Base-by-base conservation (phyloP, 1,140 invertebrate genomes). In the Anadara kagoshimensis region DNA sequence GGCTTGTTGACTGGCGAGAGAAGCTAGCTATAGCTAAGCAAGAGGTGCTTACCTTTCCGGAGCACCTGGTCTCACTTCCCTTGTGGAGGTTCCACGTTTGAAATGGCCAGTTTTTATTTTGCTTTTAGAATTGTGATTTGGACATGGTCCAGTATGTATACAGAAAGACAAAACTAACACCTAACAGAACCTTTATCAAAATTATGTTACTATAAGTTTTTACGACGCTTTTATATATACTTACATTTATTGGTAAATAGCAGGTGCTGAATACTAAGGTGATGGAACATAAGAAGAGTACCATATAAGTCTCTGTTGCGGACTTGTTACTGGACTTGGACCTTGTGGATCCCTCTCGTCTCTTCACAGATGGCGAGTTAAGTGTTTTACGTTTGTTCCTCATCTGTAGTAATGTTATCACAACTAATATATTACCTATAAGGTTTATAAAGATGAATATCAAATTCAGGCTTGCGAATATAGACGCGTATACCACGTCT, bases 271-370 rank as follows among this genome's bases (percentile, higher is more conserved):
- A 90, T 22, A 89, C 86, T 18, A 88, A 66, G 11, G 89, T 90
- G 53, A 90, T 89, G n/a, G 88, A 87, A 47, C 88, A 72, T 3
- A 90, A 84, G 29, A 90, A 87, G 68, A 89, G 82, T 5, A 89
- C 86, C 88, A 90, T 89, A 72, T 90, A 87, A 10, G 87, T 85
- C 72, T 90, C 90, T 41, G 88, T 82, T 71, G 90, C 88, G 51
- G 84, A 70, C 67, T 81, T 80, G 8, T 78, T 76, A 20, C 72
- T 75, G 0, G 78, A 69, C 44, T 78, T 78, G 5, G 73, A 73
- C 45, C 71, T 80, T 54, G 56, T 49, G 12, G 69, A 24, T 14
- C 69, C 43, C n/a, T 76, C 63, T 29, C 76, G 65, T 43, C 74
- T 71, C 0, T 80, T 72, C 26, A 73, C 64, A 11, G 79, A 81